Base-by-base conservation (phyloP, 2,113 vertebrate species). In the Rhynchopsitta pachyrhyncha region DNA sequence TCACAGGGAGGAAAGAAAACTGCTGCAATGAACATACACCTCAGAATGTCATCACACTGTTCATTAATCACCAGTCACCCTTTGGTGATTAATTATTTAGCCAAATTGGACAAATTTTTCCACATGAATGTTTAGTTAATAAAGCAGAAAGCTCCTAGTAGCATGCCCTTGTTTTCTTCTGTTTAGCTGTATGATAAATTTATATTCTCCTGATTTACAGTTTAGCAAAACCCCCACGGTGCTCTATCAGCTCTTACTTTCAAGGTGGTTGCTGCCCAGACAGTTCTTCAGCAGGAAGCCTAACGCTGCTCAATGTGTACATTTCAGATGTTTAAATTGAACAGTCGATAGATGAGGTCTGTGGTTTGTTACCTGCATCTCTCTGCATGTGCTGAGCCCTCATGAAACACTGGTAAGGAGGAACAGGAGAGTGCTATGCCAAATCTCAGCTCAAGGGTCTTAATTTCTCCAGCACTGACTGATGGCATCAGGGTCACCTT, bases 91-190 rank as follows among this genome's bases (percentile, higher is more conserved):
- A 90, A 95, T 93, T 90, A 80, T 86, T 93, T 76, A 88, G 37
- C 70, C 81, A 82, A 92, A 89, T 70, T 73, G 82, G 86, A 92
- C 88, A 90, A 37, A 66, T 86, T 39, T 90, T 91, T 93, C 68
- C 86, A 69, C 79, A 33, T 91, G 82, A 83, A 84, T 47, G 13
- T 82, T 90, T 93, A 92, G 49, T 91, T 95, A 92, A 91, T 87
- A 86, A 91, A 88, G 78, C 78, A 93, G 84, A 92, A 96, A 77
- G 63, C 53, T 74, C 88, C 77, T 76, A 80, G 91, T 90, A 84
- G 67, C 82, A 42, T 83, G 81, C 69, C 94, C 95, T 96, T 96
- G 93, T 92, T 94, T 95, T 93, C 89, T 62, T 64, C 86, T 93
- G 12, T 95, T 97, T 90, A 97, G 82, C 74, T 17, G 67, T 59